These are phyloP conservation scores for Drosophila maculinotata DNA, from an alignment of 2,888 invertebrate species.

Conservation along the genomic window DNA sequence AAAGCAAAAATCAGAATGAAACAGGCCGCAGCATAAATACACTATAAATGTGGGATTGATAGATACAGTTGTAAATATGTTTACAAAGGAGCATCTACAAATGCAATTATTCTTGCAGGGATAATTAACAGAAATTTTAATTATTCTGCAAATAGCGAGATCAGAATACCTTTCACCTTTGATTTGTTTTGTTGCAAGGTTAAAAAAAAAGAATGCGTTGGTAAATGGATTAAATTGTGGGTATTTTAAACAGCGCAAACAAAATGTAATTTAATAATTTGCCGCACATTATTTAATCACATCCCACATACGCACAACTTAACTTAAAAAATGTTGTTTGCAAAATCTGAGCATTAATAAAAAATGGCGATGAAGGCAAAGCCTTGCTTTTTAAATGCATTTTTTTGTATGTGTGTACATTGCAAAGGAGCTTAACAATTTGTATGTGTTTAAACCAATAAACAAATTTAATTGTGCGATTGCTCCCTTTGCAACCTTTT, in stretches of 20 bases:
- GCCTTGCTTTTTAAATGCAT: not conserved
- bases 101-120: not conserved
- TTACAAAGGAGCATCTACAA: not conserved
- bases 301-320: slow-evolving; percentile 11
- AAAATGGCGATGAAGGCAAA: not conserved
- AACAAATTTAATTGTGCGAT: slow-evolving; percentile 62
- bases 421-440: slow-evolving; percentile 60
- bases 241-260: not conserved
- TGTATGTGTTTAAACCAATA: slow-evolving; percentile 64
- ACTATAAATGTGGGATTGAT: slow-evolving; percentile 7
- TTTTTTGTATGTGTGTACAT: slow-evolving; percentile 11
- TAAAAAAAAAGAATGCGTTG: not conserved
- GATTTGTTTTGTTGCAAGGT: not conserved
- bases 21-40: slow-evolving; percentile 23
- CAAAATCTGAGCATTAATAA: slow-evolving; percentile 2
- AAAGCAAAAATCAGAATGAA: slow-evolving; percentile 32
- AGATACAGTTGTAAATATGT: not conserved
- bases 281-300: slow-evolving; percentile 12
- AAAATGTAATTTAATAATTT: slow-evolving; percentile 16
- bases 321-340: slow-evolving; percentile 15
- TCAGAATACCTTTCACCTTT: no score
- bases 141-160: no score
- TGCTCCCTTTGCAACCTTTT: slow-evolving; percentile 27
- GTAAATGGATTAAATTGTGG: not conserved
- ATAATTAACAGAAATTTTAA: not conserved